Conservation (phyloP, 2,797 vertebrate genomes). For the Sebastes taczanowskii region DNA sequence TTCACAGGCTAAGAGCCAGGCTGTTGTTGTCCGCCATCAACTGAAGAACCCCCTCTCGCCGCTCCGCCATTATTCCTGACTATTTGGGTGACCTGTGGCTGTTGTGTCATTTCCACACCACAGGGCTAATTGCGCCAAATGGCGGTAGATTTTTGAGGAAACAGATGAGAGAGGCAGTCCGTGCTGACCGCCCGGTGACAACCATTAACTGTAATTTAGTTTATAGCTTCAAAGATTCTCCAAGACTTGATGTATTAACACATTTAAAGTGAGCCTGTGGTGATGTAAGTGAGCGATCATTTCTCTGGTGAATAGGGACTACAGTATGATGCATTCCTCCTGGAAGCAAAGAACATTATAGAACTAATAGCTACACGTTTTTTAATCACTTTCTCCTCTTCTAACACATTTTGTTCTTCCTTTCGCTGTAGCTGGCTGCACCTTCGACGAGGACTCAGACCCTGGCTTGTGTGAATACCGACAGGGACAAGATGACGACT, state of each 20-base stretch:
- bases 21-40: constrained; percentile 55
- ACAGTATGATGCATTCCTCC: constrained; percentile 2
- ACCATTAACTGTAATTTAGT: constrained; percentile 69
- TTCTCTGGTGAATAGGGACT: background rate
- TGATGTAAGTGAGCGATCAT: constrained; percentile 22
- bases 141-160: constrained; percentile 38
- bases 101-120: constrained; percentile 66
- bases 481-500: constrained; percentile 92
- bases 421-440: constrained; percentile 87
- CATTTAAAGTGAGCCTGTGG: constrained; percentile 38
- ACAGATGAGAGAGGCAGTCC: constrained; percentile 23
- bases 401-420: background rate
- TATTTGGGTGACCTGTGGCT: constrained; percentile 55
- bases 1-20: constrained; percentile 51
- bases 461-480: constrained; percentile 89
- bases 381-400: background rate
- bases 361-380: background rate
- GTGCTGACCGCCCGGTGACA: constrained; percentile 32
- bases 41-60: constrained; percentile 14
- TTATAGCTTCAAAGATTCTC: constrained; percentile 37
- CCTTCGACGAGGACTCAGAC: constrained; percentile 90
- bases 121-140: constrained; percentile 73
- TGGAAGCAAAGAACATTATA: background rate
- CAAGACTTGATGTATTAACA: constrained; percentile 40
- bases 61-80: constrained; percentile 54